Evolutionary conservation across 2,797 vertebrate genomes (phyloP).

Genomic region (Melanotaenia nigrans): DNA sequence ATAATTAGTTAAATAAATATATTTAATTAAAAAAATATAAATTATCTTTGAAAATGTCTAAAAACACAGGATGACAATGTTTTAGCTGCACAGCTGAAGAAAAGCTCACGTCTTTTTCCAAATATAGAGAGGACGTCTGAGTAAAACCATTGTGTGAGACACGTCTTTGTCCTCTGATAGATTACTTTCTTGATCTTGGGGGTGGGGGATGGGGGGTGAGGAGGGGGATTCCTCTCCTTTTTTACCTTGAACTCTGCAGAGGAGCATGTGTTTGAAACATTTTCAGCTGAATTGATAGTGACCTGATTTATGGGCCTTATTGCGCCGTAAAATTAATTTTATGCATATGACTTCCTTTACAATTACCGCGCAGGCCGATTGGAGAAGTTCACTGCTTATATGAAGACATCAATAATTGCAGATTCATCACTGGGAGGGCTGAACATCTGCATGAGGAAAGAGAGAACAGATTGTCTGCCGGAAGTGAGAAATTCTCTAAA

Average conservation of each 20-base stretch:
- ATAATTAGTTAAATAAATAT: no score
- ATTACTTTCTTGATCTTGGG: slow-evolving; percentile 73
- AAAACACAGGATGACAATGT: not conserved
- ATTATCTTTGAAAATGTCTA: not conserved
- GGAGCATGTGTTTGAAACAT: slow-evolving; percentile 81
- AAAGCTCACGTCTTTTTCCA: slow-evolving; percentile 49
- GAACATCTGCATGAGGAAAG: slow-evolving; percentile 65
- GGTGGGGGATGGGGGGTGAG: no score
- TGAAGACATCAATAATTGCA: slow-evolving; percentile 88
- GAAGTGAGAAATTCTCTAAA: slow-evolving; percentile 63
- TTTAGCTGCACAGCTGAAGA: slow-evolving; percentile 26
- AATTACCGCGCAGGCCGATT: slow-evolving; percentile 88
- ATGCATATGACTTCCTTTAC: slow-evolving; percentile 96
- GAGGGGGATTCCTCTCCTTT: slow-evolving; percentile 53
- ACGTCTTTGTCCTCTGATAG: slow-evolving; percentile 62
- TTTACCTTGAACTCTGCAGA: slow-evolving; percentile 82
- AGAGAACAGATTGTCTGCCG: slow-evolving; percentile 45
- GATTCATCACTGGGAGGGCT: slow-evolving; percentile 74
- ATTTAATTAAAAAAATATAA: no score
- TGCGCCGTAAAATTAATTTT: slow-evolving; percentile 92
- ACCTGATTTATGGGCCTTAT: slow-evolving; percentile 94
- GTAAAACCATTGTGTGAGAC: slow-evolving; percentile 34
- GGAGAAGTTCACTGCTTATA: slow-evolving; percentile 90
- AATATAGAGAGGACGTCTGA: slow-evolving; percentile 5
- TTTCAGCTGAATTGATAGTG: slow-evolving; percentile 86